Conservation (phyloP, 2,888 invertebrate species). For the Ptychoptera contaminata region DNA sequence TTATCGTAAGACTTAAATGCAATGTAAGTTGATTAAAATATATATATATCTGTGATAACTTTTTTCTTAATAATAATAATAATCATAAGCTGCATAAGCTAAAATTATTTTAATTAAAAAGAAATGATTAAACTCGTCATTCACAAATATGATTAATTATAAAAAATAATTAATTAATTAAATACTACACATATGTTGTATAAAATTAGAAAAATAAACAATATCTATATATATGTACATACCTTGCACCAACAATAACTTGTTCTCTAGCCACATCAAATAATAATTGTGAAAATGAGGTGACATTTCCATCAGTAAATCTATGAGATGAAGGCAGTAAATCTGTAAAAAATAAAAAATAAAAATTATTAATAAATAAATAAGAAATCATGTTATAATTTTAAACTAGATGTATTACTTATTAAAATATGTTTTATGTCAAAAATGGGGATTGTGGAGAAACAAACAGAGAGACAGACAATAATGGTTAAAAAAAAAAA, state of each 20-base stretch:
- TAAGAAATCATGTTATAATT: not conserved
- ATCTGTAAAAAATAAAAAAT: conserved; percentile 40
- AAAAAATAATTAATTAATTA: not conserved
- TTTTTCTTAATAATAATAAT: no score
- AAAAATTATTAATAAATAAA: conserved; percentile 1
- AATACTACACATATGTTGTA: not conserved
- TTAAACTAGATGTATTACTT: not conserved
- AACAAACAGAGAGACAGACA: no score
- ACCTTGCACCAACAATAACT: conserved; percentile 81
- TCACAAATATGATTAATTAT: no score
- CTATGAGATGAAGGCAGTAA: conserved; percentile 46
- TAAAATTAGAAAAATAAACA: not conserved
- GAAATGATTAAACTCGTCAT: no score
- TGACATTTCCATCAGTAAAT: conserved; percentile 58
- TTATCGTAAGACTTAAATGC: no score
- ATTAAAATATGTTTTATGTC: not conserved
- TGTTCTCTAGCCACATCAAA: conserved; percentile 79
- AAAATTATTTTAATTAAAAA: no score
- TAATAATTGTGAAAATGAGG: conserved; percentile 65
- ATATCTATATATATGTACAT: conserved; percentile 30
- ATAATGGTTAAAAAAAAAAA: no score
- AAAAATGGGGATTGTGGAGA: no score
- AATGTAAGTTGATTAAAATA: no score
- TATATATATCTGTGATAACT: no score
- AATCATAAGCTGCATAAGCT: no score